phyloP scores from a whole-genome alignment of 2,113 vertebrate genomes.

The Furnarius figulus region DNA sequence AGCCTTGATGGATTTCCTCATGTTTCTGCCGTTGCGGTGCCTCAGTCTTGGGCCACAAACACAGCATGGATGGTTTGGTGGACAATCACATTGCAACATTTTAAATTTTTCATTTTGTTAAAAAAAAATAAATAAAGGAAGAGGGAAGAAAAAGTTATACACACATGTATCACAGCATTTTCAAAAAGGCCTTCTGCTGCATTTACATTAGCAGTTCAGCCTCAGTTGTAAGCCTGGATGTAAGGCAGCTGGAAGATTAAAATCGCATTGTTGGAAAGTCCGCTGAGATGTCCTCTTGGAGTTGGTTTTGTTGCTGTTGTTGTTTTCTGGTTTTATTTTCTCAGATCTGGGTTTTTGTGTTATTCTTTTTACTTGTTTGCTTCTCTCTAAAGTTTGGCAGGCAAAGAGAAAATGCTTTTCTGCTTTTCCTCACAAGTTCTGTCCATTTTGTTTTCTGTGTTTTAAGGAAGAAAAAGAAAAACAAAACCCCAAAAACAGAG shows the following conservation, averaged over 20 bases:
- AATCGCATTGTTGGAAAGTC: slow-evolving; percentile 64
- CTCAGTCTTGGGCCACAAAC: slow-evolving; percentile 59
- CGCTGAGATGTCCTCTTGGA: slow-evolving; percentile 30
- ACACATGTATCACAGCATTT: slow-evolving; percentile 72
- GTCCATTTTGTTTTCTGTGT: slow-evolving; percentile 14
- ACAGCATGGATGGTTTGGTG: slow-evolving; percentile 37
- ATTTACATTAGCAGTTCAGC: slow-evolving; percentile 59
- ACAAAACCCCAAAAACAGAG: not conserved
- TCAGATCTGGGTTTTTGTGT: not conserved
- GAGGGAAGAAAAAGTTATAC: slow-evolving; percentile 47
- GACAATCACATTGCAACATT: slow-evolving; percentile 59
- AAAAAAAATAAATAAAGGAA: slow-evolving; percentile 39
- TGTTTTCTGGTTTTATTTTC: slow-evolving; percentile 46
- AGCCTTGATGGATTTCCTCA: not conserved
- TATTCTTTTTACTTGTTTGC: not conserved
- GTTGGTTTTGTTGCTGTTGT: not conserved
- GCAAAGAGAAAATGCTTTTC: slow-evolving; percentile 58
- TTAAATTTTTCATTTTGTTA: slow-evolving; percentile 44
- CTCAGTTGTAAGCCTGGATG: slow-evolving; percentile 66
- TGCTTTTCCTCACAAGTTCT: slow-evolving; percentile 14
- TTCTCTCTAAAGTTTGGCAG: slow-evolving; percentile 55
- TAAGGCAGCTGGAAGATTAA: slow-evolving; percentile 82
- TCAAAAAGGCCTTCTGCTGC: slow-evolving; percentile 65
- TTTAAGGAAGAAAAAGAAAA: not conserved
- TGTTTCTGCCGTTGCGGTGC: not conserved